Percentiles rank a stretch among this genome's conserved stretches.
Conservation (phyloP, 2,113 vertebrate species). For the Typhlomys cinereus region DNA sequence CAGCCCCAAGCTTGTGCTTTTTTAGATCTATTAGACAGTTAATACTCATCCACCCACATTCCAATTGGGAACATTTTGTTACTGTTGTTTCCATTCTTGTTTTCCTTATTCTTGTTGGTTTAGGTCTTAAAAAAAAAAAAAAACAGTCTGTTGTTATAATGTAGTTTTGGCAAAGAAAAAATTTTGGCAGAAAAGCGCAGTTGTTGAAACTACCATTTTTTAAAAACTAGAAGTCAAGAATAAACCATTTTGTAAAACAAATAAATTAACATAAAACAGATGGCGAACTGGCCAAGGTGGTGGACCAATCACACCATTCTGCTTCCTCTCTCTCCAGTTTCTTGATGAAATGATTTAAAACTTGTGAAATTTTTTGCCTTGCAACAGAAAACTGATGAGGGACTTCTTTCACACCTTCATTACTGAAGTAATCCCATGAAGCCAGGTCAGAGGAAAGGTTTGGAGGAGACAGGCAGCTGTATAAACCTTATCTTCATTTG, state of each 20-base stretch:
- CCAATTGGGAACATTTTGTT: background rate
- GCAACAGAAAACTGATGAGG: background rate
- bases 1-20: background rate
- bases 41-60: background rate
- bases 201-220: slow-evolving; percentile 10
- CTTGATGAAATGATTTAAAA: background rate
- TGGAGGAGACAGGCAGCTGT: no score
- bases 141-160: background rate
- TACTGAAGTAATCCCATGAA: background rate
- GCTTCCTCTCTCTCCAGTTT: background rate
- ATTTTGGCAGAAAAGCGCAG: slow-evolving; percentile 6
- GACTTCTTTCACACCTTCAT: background rate
- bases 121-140: background rate
- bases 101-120: background rate
- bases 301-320: background rate
- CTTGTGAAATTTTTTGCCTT: background rate
- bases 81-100: background rate
- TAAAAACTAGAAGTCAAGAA: slow-evolving; percentile 37
- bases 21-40: background rate
- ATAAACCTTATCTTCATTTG: no score
- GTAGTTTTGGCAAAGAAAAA: background rate
- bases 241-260: slow-evolving; percentile 11
- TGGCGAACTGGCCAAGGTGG: background rate
- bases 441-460: background rate
- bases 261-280: slow-evolving; percentile 12